phyloP scores from a whole-genome alignment of 2,888 invertebrate genomes.

The Eulithis prunata region DNA sequence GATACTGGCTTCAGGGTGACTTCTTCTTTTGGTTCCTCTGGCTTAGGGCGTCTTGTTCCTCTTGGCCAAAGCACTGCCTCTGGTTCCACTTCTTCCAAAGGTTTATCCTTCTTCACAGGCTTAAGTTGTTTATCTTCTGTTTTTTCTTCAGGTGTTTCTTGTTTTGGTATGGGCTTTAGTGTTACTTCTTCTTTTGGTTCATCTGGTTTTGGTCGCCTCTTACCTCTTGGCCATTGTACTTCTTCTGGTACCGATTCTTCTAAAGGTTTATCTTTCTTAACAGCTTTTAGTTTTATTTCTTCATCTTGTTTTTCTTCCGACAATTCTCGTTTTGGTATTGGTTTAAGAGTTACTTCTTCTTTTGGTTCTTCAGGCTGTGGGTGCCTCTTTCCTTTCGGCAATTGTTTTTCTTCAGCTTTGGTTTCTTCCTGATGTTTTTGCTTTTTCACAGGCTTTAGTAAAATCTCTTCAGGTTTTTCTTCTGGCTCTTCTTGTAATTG shows the following conservation, averaged over 20 bases:
- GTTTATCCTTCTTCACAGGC: conserved; percentile 47
- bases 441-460: background rate
- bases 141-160: conserved; percentile 59
- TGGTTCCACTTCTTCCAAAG: conserved; percentile 52
- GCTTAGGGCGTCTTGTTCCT: conserved; percentile 22
- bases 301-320: conserved; percentile 58
- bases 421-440: conserved; percentile 5
- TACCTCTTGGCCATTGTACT: conserved; percentile 53
- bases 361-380: conserved; percentile 19
- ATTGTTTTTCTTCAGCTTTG: conserved; percentile 4
- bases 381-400: conserved; percentile 14
- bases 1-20: conserved; percentile 62
- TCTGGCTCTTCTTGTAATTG: conserved; percentile 1
- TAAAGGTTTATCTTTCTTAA: conserved; percentile 56
- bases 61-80: conserved; percentile 41
- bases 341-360: conserved; percentile 62
- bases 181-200: conserved; percentile 57
- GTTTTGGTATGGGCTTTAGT: conserved; percentile 65
- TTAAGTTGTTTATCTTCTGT: conserved; percentile 48
- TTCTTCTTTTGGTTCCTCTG: conserved; percentile 33
- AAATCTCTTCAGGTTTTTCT: background rate
- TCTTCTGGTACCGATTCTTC: conserved; percentile 70
- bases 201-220: conserved; percentile 50
- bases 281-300: conserved; percentile 56
- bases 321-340: conserved; percentile 53